These are phyloP conservation scores for Agapostemon virescens DNA, from an alignment of 2,888 invertebrate species.

Conservation along the genomic window DNA sequence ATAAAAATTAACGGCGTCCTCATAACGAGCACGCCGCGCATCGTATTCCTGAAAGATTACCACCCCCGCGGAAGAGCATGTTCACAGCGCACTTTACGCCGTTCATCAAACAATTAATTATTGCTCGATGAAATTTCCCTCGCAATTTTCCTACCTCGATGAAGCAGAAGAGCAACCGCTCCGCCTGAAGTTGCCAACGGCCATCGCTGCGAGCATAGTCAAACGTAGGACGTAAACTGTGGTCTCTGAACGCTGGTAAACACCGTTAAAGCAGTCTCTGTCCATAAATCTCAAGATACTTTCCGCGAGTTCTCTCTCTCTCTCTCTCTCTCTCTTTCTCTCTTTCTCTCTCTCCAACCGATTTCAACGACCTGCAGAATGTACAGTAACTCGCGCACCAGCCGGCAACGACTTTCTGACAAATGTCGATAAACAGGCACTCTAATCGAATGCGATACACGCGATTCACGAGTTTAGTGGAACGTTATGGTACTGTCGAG, in stretches of 20 bases:
- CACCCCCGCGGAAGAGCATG: neutral
- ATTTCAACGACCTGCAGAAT: no score
- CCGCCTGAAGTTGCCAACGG: neutral
- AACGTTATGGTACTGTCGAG: no score
- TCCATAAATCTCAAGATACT: neutral
- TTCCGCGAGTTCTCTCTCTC: neutral
- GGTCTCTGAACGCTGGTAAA: neutral
- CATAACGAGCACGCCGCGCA: conserved; percentile 12
- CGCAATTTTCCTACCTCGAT: neutral
- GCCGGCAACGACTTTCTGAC: no score
- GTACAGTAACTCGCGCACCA: no score
- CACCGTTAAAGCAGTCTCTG: neutral
- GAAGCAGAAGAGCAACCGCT: neutral
- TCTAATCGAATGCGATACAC: no score
- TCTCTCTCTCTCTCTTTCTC: no score
- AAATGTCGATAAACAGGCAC: neutral
- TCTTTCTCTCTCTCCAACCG: no score
- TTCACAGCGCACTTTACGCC: neutral
- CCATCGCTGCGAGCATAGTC: neutral
- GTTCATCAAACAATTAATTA: conserved; percentile 25
- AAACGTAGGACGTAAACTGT: neutral
- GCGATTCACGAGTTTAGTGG: no score
- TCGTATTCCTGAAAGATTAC: conserved; percentile 27
- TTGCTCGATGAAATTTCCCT: neutral
- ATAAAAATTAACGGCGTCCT: conserved; percentile 22